Percentiles rank a stretch among this genome's conserved stretches.
phyloP scores from a whole-genome alignment of 1,140 invertebrate genomes.

The Drosophila sproati region DNA sequence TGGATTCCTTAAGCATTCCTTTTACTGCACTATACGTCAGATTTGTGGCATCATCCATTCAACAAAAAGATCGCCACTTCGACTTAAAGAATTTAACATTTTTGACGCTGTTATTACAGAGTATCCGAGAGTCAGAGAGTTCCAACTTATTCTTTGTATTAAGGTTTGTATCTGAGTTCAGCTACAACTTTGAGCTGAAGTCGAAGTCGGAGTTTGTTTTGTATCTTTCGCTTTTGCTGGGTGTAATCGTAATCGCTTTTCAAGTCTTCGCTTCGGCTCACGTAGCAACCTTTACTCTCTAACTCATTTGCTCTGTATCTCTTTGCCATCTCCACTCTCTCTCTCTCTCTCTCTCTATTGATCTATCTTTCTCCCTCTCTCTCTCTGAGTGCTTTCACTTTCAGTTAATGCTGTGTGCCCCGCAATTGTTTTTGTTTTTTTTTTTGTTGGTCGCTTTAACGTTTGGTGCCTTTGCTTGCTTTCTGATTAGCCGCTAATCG shows the following conservation, averaged over 20 bases:
- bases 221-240: slow-evolving; percentile 36
- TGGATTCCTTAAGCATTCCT: too few relatives aligned
- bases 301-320: slow-evolving; percentile 29
- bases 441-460: slow-evolving; percentile 13
- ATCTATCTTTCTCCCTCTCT: slow-evolving; percentile 1
- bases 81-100: not conserved
- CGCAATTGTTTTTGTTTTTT: slow-evolving; percentile 68
- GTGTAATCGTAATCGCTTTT: slow-evolving; percentile 50
- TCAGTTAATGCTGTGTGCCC: slow-evolving; percentile 55
- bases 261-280: slow-evolving; percentile 39
- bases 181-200: slow-evolving; percentile 5
- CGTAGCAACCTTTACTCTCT: slow-evolving; percentile 64
- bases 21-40: too few relatives aligned
- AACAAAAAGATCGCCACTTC: too few relatives aligned
- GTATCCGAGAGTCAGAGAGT: not conserved
- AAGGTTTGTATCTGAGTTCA: slow-evolving; percentile 7
- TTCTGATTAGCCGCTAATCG: slow-evolving; percentile 65
- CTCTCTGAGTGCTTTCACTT: slow-evolving; percentile 66
- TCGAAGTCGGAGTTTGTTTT: slow-evolving; percentile 13
- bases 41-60: too few relatives aligned
- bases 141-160: not conserved
- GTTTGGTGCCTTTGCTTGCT: slow-evolving; percentile 46
- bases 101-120: not conserved
- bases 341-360: slow-evolving; percentile 14
- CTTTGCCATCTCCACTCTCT: slow-evolving; percentile 9